Evolutionary conservation across 2,888 invertebrate species (phyloP).

Genomic region (Drosophila robusta): DNA sequence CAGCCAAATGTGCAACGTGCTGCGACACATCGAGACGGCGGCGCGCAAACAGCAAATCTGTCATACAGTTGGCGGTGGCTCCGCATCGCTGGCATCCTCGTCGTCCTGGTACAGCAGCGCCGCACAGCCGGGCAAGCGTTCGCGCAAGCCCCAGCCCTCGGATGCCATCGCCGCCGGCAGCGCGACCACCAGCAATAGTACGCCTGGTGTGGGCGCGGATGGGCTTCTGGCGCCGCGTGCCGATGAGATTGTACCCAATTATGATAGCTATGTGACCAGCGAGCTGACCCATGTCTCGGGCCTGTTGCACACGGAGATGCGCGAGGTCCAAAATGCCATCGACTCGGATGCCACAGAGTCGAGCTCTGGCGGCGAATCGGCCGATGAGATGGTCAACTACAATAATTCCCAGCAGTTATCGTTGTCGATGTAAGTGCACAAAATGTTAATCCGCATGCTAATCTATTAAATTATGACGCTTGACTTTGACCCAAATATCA

Average conservation of each 20-base stretch:
- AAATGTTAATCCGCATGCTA: not conserved
- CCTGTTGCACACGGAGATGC: slow-evolving; percentile 90
- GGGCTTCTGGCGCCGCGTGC: slow-evolving; percentile 44
- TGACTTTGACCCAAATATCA: not conserved
- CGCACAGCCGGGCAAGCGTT: slow-evolving; percentile 55
- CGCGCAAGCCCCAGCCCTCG: slow-evolving; percentile 50
- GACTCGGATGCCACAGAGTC: slow-evolving; percentile 98
- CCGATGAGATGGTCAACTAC: slow-evolving; percentile 93
- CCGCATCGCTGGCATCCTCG: slow-evolving; percentile 64
- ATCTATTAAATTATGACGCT: not conserved
- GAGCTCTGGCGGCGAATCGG: slow-evolving; percentile 97
- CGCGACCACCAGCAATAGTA: slow-evolving; percentile 6
- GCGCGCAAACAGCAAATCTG: slow-evolving; percentile 81
- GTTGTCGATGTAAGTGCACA: slow-evolving; percentile 90
- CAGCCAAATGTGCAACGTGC: slow-evolving; percentile 87
- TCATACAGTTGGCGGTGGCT: slow-evolving; percentile 64
- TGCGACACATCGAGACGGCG: slow-evolving; percentile 81
- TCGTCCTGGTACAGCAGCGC: slow-evolving; percentile 63
- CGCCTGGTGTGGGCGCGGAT: slow-evolving; percentile 1
- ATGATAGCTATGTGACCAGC: slow-evolving; percentile 85
- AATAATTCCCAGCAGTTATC: slow-evolving; percentile 91
- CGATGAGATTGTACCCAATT: slow-evolving; percentile 83
- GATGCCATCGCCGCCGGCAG: not conserved
- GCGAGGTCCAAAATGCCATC: slow-evolving; percentile 90
- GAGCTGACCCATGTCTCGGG: slow-evolving; percentile 91